These are phyloP conservation scores for Chymomyza fuscimana DNA, from an alignment of 2,888 invertebrate species.

Conservation along the genomic window DNA sequence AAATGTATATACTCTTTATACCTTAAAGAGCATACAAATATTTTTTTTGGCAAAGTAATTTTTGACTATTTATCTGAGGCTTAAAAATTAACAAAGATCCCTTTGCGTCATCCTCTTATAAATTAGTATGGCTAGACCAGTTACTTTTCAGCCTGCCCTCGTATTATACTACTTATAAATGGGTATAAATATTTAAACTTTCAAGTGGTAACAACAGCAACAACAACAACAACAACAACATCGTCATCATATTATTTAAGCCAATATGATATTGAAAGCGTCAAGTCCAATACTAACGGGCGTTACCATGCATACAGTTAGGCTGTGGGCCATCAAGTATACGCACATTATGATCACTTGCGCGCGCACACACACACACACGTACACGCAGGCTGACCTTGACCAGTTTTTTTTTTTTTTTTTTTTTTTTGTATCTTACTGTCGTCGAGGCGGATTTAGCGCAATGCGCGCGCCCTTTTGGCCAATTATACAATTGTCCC, in stretches of 20 bases:
- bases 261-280: slow-evolving; percentile 23
- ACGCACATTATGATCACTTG: slow-evolving; percentile 31
- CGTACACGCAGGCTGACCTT: slow-evolving; percentile 41
- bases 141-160: neutral
- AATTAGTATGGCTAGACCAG: neutral
- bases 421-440: slow-evolving; percentile 4
- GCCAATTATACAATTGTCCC: slow-evolving; percentile 63
- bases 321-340: slow-evolving; percentile 38
- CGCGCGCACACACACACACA: neutral
- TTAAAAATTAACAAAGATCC: too few relatives aligned
- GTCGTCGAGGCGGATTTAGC: slow-evolving; percentile 37
- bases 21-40: too few relatives aligned
- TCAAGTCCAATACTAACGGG: neutral
- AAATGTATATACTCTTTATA: too few relatives aligned
- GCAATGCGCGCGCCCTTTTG: slow-evolving; percentile 67
- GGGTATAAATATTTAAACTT: slow-evolving; percentile 23
- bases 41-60: too few relatives aligned
- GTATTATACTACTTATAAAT: too few relatives aligned
- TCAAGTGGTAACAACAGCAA: slow-evolving; percentile 13
- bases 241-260: slow-evolving; percentile 9
- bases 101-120: too few relatives aligned
- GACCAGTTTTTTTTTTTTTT: slow-evolving; percentile 49
- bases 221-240: slow-evolving; percentile 14
- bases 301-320: neutral
- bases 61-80: too few relatives aligned